Evolutionary conservation across 2,888 invertebrate genomes (phyloP).

Genomic region (Platynereis dumerilii): DNA sequence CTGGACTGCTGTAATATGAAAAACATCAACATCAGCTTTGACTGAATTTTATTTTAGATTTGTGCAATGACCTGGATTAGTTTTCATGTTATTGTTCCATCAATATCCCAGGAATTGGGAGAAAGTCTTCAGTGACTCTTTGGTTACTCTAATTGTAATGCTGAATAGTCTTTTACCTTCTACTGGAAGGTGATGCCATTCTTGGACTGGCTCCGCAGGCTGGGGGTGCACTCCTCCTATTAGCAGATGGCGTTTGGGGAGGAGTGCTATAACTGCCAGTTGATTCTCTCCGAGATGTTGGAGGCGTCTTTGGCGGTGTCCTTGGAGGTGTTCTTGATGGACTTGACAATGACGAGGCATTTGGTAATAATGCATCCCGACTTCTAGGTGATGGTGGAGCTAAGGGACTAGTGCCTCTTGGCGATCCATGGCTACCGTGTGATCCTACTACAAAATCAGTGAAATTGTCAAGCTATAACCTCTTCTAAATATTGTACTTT

Average conservation of each 20-base stretch:
- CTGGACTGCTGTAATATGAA: conserved; percentile 11
- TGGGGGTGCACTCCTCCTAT: conserved; percentile 7
- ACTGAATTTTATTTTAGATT: too few species aligned
- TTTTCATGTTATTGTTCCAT: too few species aligned
- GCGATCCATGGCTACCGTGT: too few species aligned
- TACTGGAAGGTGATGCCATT: conserved; percentile 26
- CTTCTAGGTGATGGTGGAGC: conserved; percentile 4
- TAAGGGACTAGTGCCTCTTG: not conserved
- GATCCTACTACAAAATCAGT: too few species aligned
- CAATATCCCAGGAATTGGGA: too few species aligned
- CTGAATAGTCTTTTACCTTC: too few species aligned
- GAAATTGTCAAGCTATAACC: too few species aligned
- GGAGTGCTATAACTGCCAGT: conserved; percentile 26
- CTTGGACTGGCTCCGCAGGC: conserved; percentile 24
- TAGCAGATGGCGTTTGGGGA: conserved; percentile 34
- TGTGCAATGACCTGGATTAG: too few species aligned
- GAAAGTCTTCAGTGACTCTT: too few species aligned
- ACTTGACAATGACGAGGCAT: not conserved
- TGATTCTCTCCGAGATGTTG: conserved; percentile 21
- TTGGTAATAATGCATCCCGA: not conserved
- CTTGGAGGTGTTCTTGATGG: conserved; percentile 21
- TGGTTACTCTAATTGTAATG: too few species aligned
- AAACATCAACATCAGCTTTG: not conserved
- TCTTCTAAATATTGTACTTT: too few species aligned
- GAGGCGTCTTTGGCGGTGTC: conserved; percentile 31